Base-by-base conservation (phyloP, 2,113 vertebrate genomes). In the Australoheros scitulus region DNA sequence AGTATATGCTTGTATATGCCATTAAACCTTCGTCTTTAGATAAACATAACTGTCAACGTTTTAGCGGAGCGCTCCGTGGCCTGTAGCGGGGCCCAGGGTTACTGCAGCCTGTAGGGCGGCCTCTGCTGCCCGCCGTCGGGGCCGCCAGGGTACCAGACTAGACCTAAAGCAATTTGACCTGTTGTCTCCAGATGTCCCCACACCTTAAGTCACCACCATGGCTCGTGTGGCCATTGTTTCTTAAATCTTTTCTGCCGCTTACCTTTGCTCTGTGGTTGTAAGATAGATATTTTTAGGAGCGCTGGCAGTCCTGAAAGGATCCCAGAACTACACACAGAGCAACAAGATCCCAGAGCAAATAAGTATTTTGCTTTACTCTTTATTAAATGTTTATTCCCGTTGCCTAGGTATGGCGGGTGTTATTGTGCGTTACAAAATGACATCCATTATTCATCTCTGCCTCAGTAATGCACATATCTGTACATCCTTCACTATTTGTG, bases 21-120 rank as follows among this genome's bases (percentile, higher is more conserved):
- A 24, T 59, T 6, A 36, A 59, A 79, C 7, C 6, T 4, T 7
- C 1, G 34, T 7, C 1, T 43, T 34, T 55, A 26, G 1, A 32
- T 59, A 22, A 7, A 57, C 26, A 79, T 81, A 20, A 15, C 76
- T 61, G 75, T 38, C 4, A 3, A 47, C 18, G 58, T 13, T 83
- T 3, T 34, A 29, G 65, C 34, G 29, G 59, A 83, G 85, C 80
- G 83, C 87, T 74, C 79, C 61, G 59, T 84, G 88, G 90, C 85
- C 89, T 89, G 77, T 75, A 81, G 77, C 79, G 78, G 88, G 86
- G 91, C 89, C 63, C 79, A 58, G 79, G 70, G 61, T 88, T 84
- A 88, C 82, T 89, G 87, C 89, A 92, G 84, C 81, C 87, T 91
- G 89, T 86, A 75, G 82, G 87, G 89, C 88, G 90, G 84, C 90